These are phyloP conservation scores for Rhineura floridana DNA, from an alignment of 2,113 vertebrate species.

Conservation along the genomic window DNA sequence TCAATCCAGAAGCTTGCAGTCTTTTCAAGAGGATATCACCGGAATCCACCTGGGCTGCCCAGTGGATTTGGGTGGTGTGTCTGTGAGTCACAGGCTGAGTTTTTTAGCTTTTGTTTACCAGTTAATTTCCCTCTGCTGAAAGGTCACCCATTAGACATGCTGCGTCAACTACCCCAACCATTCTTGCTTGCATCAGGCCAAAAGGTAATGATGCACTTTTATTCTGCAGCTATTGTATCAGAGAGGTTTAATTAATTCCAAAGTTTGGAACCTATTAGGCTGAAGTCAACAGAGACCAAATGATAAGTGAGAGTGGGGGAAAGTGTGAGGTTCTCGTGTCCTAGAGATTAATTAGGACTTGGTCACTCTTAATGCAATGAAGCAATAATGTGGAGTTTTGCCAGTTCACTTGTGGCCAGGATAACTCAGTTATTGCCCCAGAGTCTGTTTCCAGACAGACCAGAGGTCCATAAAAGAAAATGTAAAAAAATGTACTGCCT, in stretches of 20 bases:
- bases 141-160: neutral
- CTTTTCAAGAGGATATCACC: neutral
- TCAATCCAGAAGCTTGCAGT: neutral
- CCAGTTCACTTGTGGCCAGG: neutral
- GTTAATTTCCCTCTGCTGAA: neutral
- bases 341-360: constrained; percentile 13
- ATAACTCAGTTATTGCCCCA: neutral
- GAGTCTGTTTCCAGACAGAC: neutral
- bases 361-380: neutral
- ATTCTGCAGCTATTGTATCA: neutral
- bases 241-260: constrained; percentile 27
- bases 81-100: neutral
- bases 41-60: neutral
- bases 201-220: neutral
- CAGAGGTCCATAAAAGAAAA: neutral
- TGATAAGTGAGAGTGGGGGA: neutral
- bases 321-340: neutral
- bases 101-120: neutral
- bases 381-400: neutral
- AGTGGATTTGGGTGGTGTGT: neutral
- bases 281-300: neutral
- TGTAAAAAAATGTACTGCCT: too few species aligned
- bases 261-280: constrained; percentile 16
- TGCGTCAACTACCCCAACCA: neutral
- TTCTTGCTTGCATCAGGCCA: neutral